A percentile compares a stretch with the other conserved stretches of the same genome.
phyloP scores from a whole-genome alignment of 2,888 invertebrate species.

The Napeogenes sylphis region DNA sequence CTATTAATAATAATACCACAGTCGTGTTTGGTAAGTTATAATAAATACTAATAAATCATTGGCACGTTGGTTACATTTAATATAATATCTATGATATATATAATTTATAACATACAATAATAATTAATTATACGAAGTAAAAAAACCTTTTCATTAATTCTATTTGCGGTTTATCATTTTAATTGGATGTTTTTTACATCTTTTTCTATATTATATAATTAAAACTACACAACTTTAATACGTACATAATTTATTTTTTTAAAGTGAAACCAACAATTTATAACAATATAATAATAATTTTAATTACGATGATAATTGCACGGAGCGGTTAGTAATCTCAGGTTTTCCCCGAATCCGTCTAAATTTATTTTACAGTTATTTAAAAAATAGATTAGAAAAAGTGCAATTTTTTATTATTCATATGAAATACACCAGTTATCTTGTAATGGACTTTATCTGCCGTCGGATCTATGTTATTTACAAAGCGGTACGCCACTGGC shows the following conservation, averaged over 20 bases:
- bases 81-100: too few species aligned
- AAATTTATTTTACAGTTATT: constrained; percentile 28
- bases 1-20: not conserved
- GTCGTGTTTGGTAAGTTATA: too few species aligned
- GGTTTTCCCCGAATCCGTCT: constrained; percentile 31
- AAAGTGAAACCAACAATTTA: not conserved
- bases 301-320: constrained; percentile 19
- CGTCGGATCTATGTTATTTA: constrained; percentile 52
- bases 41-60: too few species aligned
- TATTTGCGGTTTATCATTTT: too few species aligned
- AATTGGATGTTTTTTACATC: too few species aligned
- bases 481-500: constrained; percentile 52
- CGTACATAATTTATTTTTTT: not conserved
- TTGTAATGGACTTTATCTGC: constrained; percentile 56
- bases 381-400: constrained; percentile 35
- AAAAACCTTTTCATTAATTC: too few species aligned
- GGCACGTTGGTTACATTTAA: too few species aligned
- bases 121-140: too few species aligned
- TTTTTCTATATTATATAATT: too few species aligned
- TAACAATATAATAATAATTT: constrained; percentile 20
- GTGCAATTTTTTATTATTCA: constrained; percentile 56
- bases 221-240: too few species aligned
- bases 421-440: constrained; percentile 54
- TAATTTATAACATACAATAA: too few species aligned
- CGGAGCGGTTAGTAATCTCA: constrained; percentile 23